Conservation (phyloP, 2,888 invertebrate genomes). For the Slavum lentiscoides region DNA sequence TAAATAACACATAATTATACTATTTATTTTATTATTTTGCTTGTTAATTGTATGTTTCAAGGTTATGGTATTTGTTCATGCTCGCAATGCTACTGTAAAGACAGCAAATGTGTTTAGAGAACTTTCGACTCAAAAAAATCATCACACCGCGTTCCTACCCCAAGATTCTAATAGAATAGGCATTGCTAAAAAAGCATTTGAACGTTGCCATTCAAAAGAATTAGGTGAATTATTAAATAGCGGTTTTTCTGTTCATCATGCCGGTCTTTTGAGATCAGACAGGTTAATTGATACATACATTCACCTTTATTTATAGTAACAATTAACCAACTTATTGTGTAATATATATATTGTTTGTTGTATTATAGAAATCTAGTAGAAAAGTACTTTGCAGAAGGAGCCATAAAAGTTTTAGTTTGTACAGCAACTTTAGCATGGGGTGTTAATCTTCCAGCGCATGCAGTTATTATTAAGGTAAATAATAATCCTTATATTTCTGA, state of each 20-base stretch:
- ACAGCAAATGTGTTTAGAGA: constrained; percentile 85
- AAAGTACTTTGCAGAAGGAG: constrained; percentile 84
- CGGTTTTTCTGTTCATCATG: constrained; percentile 95
- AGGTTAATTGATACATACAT: constrained; percentile 62
- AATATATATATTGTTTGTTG: background rate
- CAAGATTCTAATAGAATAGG: constrained; percentile 68
- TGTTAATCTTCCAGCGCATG: constrained; percentile 97
- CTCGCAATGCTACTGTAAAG: constrained; percentile 90
- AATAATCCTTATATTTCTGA: background rate
- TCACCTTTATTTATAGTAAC: too few species aligned
- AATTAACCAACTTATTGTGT: background rate
- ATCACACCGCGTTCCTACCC: constrained; percentile 71
- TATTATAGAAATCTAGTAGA: constrained; percentile 76
- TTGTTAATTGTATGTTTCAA: constrained; percentile 56
- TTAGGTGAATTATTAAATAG: constrained; percentile 80
- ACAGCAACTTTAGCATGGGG: constrained; percentile 99
- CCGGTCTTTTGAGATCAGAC: constrained; percentile 89
- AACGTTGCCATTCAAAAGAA: constrained; percentile 77
- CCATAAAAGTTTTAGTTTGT: constrained; percentile 87
- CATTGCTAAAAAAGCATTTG: constrained; percentile 72
- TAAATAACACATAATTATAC: background rate
- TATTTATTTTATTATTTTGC: background rate
- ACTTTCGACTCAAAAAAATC: constrained; percentile 75
- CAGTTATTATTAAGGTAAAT: constrained; percentile 87
- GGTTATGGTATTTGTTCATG: constrained; percentile 98